These are phyloP conservation scores for Lithodes maja DNA, from an alignment of 2,888 invertebrate species.

Conservation along the genomic window DNA sequence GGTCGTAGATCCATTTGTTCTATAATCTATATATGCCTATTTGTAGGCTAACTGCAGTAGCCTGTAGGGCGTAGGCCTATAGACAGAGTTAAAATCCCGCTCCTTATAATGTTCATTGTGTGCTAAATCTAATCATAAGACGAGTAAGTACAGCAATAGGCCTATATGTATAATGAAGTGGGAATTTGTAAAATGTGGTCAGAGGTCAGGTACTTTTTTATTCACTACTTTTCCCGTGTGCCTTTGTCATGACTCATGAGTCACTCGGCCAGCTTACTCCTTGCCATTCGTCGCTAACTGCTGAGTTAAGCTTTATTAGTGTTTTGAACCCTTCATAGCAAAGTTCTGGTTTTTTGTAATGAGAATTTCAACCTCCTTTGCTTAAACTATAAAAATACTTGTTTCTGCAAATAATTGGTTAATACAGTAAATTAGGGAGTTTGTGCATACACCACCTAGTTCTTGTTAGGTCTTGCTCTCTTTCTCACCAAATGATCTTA, in stretches of 20 bases:
- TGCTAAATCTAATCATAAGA: too few relatives aligned
- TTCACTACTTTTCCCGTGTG: conserved; percentile 10
- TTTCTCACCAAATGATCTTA: not conserved
- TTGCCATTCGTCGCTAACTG: conserved; percentile 37
- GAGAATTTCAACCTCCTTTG: not conserved
- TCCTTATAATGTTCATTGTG: too few relatives aligned
- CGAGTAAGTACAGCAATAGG: too few relatives aligned
- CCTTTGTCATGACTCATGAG: conserved; percentile 48
- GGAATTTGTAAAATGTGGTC: not conserved
- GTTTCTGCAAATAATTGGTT: conserved; percentile 29
- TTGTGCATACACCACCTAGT: conserved; percentile 35
- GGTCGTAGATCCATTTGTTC: too few relatives aligned
- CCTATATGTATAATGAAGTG: too few relatives aligned
- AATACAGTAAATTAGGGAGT: conserved; percentile 30
- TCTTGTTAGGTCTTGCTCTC: not conserved
- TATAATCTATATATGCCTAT: too few relatives aligned
- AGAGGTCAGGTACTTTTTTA: not conserved
- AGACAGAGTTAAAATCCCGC: too few relatives aligned
- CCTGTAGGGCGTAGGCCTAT: too few relatives aligned
- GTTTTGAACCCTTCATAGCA: too few relatives aligned
- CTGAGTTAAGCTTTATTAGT: not conserved
- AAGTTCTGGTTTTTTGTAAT: not conserved
- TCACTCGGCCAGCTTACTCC: not conserved
- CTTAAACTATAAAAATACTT: not conserved
- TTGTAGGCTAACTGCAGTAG: too few relatives aligned